Base-by-base conservation (phyloP, 2,888 invertebrate species). In the Idaea aversata region DNA sequence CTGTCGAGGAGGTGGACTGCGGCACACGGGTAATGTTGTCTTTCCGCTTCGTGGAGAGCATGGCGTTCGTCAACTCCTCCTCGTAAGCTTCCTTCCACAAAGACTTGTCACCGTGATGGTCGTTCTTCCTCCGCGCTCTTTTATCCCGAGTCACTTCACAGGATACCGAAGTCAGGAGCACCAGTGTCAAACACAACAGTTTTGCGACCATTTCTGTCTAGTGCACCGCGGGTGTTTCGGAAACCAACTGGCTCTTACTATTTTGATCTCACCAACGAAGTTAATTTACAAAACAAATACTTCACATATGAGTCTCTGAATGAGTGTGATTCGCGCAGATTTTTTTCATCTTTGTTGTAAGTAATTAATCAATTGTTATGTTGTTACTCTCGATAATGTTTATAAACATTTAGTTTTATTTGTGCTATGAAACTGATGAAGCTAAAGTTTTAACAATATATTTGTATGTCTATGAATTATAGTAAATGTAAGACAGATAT, bases 61-160 rank as follows among this genome's bases (percentile, higher is more conserved):
- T 86, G 5, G 91, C 91, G 15, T 90, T 88, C 13, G 79, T 87
- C 57, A 92, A 75, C 74, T 92, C 91, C 1, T 84, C 79, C 69
- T 92, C 92, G 68, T 89, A 91, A 68, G 89, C 91, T n/a, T 88
- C 85, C 75, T 89, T 90, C 92, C 92, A 92, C 10, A 89, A 72
- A 0, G 82, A 73, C 66, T 86, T 88, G 57, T 88, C 89, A 1
- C 72, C 68, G 61, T 80, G 72, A 1, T 83, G 13, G 7, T 47
- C 82, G 66, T 82, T 82, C 65, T 84, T 85, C 47, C 77, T 77
- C 64, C 81, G 83, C 10, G 66, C 75, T 67, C 82, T 79, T 66
- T 78, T 82, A 0, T 81, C 79, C 62, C 75, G 72, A 16, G 67
- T 70, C 7, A 72, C 67, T 64, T 82, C 80, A 68, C 85, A 77